Evolutionary conservation across 2,888 invertebrate genomes (phyloP).

Genomic region (Lasioglossum villosulum): DNA sequence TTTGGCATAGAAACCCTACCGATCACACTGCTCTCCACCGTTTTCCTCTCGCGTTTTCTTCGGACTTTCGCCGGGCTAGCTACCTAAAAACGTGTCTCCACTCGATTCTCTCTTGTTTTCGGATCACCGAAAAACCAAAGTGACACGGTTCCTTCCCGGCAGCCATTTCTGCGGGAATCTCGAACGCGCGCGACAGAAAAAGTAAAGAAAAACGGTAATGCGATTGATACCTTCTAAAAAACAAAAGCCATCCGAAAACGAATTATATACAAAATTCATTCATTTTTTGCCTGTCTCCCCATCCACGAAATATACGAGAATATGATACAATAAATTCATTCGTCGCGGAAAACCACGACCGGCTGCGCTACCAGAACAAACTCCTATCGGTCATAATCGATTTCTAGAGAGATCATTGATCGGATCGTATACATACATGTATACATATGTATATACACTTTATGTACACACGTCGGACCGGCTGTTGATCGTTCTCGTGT

Average conservation of each 20-base stretch:
- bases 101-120: neutral
- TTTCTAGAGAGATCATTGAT: slow-evolving; percentile 54
- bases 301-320: neutral
- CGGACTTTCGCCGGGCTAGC: slow-evolving; percentile 47
- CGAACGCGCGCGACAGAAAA: no score
- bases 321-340: slow-evolving; percentile 11
- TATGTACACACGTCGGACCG: neutral
- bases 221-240: neutral
- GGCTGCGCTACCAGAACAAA: neutral
- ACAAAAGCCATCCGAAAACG: neutral
- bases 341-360: neutral
- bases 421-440: slow-evolving; percentile 35
- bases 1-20: slow-evolving; percentile 83
- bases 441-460: slow-evolving; percentile 38
- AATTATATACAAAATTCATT: slow-evolving; percentile 49
- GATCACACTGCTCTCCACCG: slow-evolving; percentile 67
- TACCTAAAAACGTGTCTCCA: slow-evolving; percentile 59
- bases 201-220: neutral
- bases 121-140: slow-evolving; percentile 38
- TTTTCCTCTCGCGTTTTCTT: slow-evolving; percentile 17
- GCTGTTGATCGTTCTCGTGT: neutral
- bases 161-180: slow-evolving; percentile 52
- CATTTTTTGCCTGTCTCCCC: no score
- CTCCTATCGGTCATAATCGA: slow-evolving; percentile 33
- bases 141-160: slow-evolving; percentile 54